Evolutionary conservation across 2,113 vertebrate species (phyloP).

Genomic region (Cettia cetti): DNA sequence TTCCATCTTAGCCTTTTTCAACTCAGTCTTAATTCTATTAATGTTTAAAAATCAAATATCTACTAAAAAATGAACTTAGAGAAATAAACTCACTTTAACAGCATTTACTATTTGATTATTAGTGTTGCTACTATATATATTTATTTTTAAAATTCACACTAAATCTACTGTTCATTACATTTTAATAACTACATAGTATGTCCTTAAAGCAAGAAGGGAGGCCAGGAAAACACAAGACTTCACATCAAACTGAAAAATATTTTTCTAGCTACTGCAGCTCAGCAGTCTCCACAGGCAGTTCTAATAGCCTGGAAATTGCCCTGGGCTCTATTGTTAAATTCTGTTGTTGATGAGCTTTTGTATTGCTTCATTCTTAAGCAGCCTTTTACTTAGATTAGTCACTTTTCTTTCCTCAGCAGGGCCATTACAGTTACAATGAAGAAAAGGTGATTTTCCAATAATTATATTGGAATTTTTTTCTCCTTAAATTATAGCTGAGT

Average conservation of each 20-base stretch:
- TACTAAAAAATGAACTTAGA: not conserved
- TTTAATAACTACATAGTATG: not conserved
- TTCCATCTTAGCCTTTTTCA: not conserved
- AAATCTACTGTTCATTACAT: not conserved
- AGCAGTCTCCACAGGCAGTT: conserved; percentile 51
- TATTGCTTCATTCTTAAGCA: conserved; percentile 7
- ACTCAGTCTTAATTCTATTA: not conserved
- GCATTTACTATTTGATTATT: not conserved
- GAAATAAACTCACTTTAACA: not conserved
- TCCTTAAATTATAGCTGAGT: conserved; percentile 63
- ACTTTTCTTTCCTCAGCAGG: not conserved
- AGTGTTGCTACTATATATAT: not conserved
- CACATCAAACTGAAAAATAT: conserved; percentile 22
- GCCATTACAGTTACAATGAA: not conserved
- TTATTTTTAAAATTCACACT: not conserved
- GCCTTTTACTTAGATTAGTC: not conserved
- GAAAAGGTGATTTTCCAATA: not conserved
- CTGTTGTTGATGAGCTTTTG: conserved; percentile 26
- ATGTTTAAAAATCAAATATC: not conserved
- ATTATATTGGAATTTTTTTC: not conserved
- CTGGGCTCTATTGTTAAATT: not conserved
- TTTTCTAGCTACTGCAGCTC: not conserved
- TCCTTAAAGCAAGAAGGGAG: not conserved
- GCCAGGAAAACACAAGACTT: not conserved
- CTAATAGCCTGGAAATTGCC: conserved; percentile 36